A percentile compares a stretch with the other conserved stretches of the same genome.
phyloP scores from a whole-genome alignment of 2,797 vertebrate genomes.

The Myotis findleyi region DNA sequence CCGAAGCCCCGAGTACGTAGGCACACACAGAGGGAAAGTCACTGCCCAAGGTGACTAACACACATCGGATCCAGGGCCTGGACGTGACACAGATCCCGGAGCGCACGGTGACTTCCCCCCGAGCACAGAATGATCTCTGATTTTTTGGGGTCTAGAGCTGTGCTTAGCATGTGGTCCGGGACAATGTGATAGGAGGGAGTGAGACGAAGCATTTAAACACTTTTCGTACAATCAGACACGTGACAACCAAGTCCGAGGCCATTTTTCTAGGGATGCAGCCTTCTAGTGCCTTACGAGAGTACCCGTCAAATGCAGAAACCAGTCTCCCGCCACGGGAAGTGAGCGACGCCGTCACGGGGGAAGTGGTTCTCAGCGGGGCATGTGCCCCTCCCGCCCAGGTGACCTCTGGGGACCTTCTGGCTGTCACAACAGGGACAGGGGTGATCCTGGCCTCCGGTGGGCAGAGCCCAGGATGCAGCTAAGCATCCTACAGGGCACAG shows the following conservation, averaged over 20 bases:
- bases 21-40: neutral
- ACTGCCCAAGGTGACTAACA: fast-evolving
- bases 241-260: fast-evolving
- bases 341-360: too few relatives aligned
- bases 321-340: neutral
- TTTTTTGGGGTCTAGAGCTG: neutral
- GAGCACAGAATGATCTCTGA: neutral
- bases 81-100: neutral
- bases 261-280: neutral
- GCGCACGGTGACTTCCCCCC: fast-evolving
- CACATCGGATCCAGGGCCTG: too few relatives aligned
- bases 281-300: neutral
- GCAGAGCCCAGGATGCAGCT: neutral
- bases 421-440: neutral
- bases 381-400: neutral
- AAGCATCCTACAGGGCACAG: too few relatives aligned
- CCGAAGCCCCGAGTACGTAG: fast-evolving
- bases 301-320: neutral
- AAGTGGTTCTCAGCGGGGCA: neutral
- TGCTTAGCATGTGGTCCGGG: fast-evolving
- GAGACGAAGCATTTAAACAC: neutral
- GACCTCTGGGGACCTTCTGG: neutral
- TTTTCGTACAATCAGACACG: fast-evolving
- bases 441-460: neutral
- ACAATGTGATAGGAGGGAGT: fast-evolving